Evolutionary conservation across 2,797 vertebrate genomes (phyloP).

Genomic region (Aulostomus chinensis): DNA sequence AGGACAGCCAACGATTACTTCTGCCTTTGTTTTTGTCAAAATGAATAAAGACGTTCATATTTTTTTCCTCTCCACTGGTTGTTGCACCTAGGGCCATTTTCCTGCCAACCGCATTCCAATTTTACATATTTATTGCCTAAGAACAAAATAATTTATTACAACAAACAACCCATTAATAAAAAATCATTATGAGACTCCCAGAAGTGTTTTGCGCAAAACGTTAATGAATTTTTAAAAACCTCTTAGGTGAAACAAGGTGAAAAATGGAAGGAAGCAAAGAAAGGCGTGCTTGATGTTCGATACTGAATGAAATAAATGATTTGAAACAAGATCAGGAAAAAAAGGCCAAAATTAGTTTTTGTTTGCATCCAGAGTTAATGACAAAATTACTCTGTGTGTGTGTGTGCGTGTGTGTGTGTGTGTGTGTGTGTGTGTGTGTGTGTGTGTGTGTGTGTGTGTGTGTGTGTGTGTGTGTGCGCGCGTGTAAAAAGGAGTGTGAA

Average conservation of each 20-base stretch:
- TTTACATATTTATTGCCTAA: constrained; percentile 65
- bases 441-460: too few relatives aligned
- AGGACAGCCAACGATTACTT: constrained; percentile 39
- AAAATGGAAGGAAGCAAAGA: constrained; percentile 52
- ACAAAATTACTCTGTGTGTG: constrained; percentile 21
- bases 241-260: constrained; percentile 68
- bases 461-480: constrained; percentile 12
- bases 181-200: constrained; percentile 74
- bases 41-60: constrained; percentile 41
- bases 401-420: constrained; percentile 8
- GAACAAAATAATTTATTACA: constrained; percentile 70
- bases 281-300: constrained; percentile 27
- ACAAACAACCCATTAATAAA: constrained; percentile 81
- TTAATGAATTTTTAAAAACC: constrained; percentile 77
- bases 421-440: too few relatives aligned
- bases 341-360: constrained; percentile 7
- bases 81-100: constrained; percentile 31
- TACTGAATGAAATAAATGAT: constrained; percentile 30
- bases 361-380: constrained; percentile 19
- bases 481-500: constrained; percentile 3
- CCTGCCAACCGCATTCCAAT: constrained; percentile 23
- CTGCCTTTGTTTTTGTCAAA: constrained; percentile 16
- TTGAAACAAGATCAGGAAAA: constrained; percentile 1
- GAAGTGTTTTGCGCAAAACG: constrained; percentile 64
- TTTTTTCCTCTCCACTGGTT: constrained; percentile 34